phyloP scores from a whole-genome alignment of 2,797 vertebrate genomes.

The Sebastes variabilis region DNA sequence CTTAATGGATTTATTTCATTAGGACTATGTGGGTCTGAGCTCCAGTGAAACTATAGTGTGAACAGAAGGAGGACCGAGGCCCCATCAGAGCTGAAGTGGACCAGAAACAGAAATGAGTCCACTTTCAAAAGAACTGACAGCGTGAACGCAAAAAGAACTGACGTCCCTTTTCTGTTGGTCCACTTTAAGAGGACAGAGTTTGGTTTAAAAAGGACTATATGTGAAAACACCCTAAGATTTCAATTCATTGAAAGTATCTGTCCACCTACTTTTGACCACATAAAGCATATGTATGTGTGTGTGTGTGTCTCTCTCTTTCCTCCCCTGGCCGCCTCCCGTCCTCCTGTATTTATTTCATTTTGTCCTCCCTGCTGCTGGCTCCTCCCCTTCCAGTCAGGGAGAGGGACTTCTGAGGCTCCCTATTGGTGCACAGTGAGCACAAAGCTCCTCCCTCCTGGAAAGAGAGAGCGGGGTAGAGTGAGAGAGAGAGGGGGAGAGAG shows the following conservation, averaged over 20 bases:
- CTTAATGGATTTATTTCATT: too few species aligned
- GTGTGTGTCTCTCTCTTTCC: background rate
- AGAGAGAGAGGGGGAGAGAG: background rate
- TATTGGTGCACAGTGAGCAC: constrained; percentile 35
- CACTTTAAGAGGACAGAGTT: too few species aligned
- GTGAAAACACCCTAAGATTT: background rate
- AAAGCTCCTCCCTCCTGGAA: background rate
- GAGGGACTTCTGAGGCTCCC: constrained; percentile 12
- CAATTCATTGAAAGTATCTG: background rate
- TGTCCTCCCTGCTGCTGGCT: constrained; percentile 23
- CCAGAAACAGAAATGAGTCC: too few species aligned
- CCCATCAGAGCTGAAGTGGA: too few species aligned
- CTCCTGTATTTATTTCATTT: constrained; percentile 40
- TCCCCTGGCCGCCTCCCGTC: background rate
- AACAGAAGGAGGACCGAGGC: too few species aligned
- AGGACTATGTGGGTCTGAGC: too few species aligned
- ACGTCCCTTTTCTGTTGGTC: too few species aligned
- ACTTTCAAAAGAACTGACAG: too few species aligned
- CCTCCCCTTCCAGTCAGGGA: constrained; percentile 39
- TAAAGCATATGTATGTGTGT: background rate
- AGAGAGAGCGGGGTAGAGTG: background rate
- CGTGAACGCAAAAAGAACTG: too few species aligned
- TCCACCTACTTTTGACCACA: background rate
- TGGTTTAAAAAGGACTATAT: too few species aligned
- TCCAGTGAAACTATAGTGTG: too few species aligned